Percentiles rank a stretch among this genome's conserved stretches.
Evolutionary conservation across 1,140 invertebrate genomes (phyloP).

Genomic region (Tetramorium parvispinum): DNA sequence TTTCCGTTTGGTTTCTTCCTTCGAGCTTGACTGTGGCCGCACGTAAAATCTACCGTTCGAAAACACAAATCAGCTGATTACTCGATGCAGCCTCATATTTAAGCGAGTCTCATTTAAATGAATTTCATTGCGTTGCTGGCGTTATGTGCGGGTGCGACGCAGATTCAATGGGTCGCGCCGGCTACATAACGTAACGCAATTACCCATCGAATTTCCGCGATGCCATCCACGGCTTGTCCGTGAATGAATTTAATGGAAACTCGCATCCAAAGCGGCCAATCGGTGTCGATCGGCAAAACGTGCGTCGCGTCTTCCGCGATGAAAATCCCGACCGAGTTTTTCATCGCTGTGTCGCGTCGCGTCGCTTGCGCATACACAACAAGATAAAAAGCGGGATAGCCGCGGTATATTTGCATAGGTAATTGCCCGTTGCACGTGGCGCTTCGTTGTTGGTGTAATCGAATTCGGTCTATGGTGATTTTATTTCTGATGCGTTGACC

Average conservation of each 20-base stretch:
- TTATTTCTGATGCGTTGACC: slow-evolving; percentile 70
- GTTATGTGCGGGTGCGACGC: neutral
- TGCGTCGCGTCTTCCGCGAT: slow-evolving; percentile 51
- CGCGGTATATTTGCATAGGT: slow-evolving; percentile 71
- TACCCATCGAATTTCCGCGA: slow-evolving; percentile 61
- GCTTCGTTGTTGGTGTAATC: slow-evolving; percentile 66
- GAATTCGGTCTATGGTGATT: slow-evolving; percentile 70
- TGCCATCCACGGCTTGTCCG: slow-evolving; percentile 32
- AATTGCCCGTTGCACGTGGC: slow-evolving; percentile 68
- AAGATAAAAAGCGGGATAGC: slow-evolving; percentile 61
- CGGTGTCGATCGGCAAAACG: slow-evolving; percentile 33
- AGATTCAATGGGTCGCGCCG: slow-evolving; percentile 30
- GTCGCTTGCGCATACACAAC: slow-evolving; percentile 50
- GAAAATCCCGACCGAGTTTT: slow-evolving; percentile 58
- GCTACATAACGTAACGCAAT: slow-evolving; percentile 59
- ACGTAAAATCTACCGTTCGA: neutral
- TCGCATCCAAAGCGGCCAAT: slow-evolving; percentile 9
- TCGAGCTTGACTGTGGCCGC: neutral
- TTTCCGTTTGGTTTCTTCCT: neutral
- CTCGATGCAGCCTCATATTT: neutral
- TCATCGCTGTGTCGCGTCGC: slow-evolving; percentile 37
- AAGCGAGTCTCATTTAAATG: slow-evolving; percentile 44
- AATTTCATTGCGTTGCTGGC: slow-evolving; percentile 46
- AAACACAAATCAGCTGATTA: slow-evolving; percentile 23
- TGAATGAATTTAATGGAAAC: slow-evolving; percentile 57